Base-by-base conservation (phyloP, 2,888 invertebrate species). In the Tiliacea aurago region DNA sequence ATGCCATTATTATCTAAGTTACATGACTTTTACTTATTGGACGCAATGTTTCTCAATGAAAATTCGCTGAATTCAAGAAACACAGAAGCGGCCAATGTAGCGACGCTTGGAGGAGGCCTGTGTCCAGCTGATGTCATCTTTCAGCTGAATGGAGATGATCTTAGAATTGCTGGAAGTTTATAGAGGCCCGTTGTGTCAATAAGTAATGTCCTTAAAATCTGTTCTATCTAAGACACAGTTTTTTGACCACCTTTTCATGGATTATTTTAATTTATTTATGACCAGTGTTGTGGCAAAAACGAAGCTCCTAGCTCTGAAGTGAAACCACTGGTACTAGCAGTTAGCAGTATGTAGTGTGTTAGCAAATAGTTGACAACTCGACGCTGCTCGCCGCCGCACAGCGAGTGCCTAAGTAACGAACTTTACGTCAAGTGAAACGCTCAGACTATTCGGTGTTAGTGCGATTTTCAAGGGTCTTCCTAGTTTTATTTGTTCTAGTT, bases 301-400 rank as follows among this genome's bases (percentile, higher is more conserved):
- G 0, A 47, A 47, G 10, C 43, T 41, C 2, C 49, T 4, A 43
- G 37, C n/a, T 62, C 15, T 43, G 9, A 49, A 64, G 51, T 56
- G 15, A 51, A 70, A 70, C 66, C 63, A 33, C n/a, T 70, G 43
- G 64, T 77, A 51, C 47, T 33, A 63, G 64, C 5, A 70, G 49
- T 51, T 41, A 71, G 58, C 55, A 51, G 43, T 37, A 13, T 58
- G 70, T 28, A 69, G 73, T 63, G 74, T 70, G 75, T 68, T 79
- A 78, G 78, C 82, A 84, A 84, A 85, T 81, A 84, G 84, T 84
- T 86, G 84, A 79, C 84, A 79, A 81, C 70, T 77, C 71, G 45
- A 72, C 73, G 65, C 73, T 53, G 68, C 37, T 64, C 73, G 65
- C 56, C 45, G 58, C 63, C 45, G 37, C 69, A 62, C 78, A 37